phyloP scores from a whole-genome alignment of 2,888 invertebrate genomes.

The Drosophila neotestacea region DNA sequence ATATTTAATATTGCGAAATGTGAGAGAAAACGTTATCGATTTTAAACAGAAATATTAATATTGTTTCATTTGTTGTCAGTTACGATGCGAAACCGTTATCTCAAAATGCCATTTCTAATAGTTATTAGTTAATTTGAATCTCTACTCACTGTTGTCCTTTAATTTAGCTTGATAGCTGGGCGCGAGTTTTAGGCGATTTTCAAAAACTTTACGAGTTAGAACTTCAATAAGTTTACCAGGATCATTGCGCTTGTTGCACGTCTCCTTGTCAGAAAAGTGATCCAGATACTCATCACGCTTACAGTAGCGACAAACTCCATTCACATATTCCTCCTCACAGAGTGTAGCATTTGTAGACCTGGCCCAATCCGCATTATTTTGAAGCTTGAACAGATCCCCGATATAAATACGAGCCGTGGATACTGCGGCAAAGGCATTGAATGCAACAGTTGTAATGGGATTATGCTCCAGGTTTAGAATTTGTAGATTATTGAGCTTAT shows the following conservation, averaged over 20 bases:
- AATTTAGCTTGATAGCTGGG: slow-evolving; percentile 24
- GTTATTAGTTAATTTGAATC: neutral
- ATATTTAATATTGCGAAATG: slow-evolving; percentile 60
- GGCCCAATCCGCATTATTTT: slow-evolving; percentile 58
- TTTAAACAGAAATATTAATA: slow-evolving; percentile 21
- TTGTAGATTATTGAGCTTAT: slow-evolving; percentile 57
- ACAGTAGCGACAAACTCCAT: slow-evolving; percentile 68
- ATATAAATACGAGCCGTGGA: slow-evolving; percentile 65
- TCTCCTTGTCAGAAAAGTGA: slow-evolving; percentile 68
- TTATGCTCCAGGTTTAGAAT: slow-evolving; percentile 70
- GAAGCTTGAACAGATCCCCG: slow-evolving; percentile 51
- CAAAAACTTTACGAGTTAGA: slow-evolving; percentile 52
- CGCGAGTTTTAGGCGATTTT: slow-evolving; percentile 47
- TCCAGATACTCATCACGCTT: slow-evolving; percentile 68
- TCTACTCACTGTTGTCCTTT: slow-evolving; percentile 39
- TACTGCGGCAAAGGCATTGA: slow-evolving; percentile 56
- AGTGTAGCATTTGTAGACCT: slow-evolving; percentile 66
- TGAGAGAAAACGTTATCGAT: slow-evolving; percentile 34
- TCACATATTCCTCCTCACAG: slow-evolving; percentile 69
- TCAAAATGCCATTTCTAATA: neutral
- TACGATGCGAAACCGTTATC: neutral
- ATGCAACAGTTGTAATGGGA: slow-evolving; percentile 65
- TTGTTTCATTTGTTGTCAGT: slow-evolving; percentile 7
- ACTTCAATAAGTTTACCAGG: slow-evolving; percentile 56
- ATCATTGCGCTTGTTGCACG: slow-evolving; percentile 63